Evolutionary conservation across 2,113 vertebrate species (phyloP).

Genomic region (Neomonachus schauinslandi): DNA sequence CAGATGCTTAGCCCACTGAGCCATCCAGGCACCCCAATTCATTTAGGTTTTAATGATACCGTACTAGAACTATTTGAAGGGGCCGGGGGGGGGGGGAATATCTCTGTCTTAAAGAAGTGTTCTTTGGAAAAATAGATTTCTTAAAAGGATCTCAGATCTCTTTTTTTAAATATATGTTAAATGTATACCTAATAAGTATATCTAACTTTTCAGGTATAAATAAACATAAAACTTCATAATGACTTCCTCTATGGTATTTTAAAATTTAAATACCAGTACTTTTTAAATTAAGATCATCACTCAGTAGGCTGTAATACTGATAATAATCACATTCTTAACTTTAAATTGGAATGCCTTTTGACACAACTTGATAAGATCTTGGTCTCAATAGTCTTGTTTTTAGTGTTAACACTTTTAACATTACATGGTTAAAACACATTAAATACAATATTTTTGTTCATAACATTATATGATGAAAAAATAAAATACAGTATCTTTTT

Average conservation of each 20-base stretch:
- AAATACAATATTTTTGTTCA: not conserved
- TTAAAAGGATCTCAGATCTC: not conserved
- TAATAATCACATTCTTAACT: conserved; percentile 14
- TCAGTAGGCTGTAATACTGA: not conserved
- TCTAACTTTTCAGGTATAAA: not conserved
- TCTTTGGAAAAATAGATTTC: not conserved
- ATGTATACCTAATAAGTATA: not conserved
- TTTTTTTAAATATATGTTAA: not conserved
- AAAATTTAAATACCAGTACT: not conserved
- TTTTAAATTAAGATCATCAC: not conserved
- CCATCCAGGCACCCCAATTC: not conserved
- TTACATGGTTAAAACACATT: not conserved
- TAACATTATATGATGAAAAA: not conserved
- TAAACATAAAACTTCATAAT: not conserved
- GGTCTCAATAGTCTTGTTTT: not conserved
- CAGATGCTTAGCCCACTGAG: not conserved
- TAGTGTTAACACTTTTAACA: not conserved
- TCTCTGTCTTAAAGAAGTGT: not conserved
- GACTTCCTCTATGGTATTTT: not conserved
- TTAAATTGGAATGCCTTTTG: not conserved
- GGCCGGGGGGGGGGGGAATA: accelerated
- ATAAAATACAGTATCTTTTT: not conserved
- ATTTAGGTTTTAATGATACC: not conserved
- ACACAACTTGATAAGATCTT: not conserved
- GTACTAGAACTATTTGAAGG: not conserved